Percentiles rank a stretch among this genome's conserved stretches.
These are phyloP conservation scores for Hyperoodon ampullatus DNA, from an alignment of 2,113 vertebrate genomes.

Conservation along the genomic window DNA sequence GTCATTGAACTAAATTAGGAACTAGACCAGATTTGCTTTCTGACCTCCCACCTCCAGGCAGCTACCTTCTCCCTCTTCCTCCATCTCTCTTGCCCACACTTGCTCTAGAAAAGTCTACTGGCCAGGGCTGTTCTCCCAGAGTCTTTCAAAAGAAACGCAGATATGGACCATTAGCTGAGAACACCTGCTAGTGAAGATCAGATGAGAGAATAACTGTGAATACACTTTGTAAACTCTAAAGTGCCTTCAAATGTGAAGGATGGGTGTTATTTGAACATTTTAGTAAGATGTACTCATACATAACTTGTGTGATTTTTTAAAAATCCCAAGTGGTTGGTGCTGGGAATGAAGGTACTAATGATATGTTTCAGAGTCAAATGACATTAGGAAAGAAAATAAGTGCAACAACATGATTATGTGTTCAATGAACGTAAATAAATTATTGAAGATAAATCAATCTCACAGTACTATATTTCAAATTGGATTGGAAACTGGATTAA, in stretches of 20 bases:
- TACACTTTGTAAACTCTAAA: background rate
- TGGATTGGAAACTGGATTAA: background rate
- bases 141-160: background rate
- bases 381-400: background rate
- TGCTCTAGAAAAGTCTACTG: background rate
- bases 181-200: background rate
- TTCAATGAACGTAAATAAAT: slow-evolving; percentile 1
- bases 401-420: background rate
- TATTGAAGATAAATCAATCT: background rate
- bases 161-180: background rate
- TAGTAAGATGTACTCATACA: background rate
- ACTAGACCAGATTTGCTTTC: background rate
- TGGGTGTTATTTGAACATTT: background rate
- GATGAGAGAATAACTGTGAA: background rate
- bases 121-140: background rate
- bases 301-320: background rate
- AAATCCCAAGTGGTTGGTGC: background rate
- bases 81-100: background rate
- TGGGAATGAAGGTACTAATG: background rate
- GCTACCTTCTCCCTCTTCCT: background rate
- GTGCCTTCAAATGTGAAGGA: background rate
- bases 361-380: background rate
- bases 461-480: background rate
- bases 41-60: background rate
- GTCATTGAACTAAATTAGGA: background rate